Evolutionary conservation across 2,113 vertebrate genomes (phyloP).

Genomic region (Mirza zaza): DNA sequence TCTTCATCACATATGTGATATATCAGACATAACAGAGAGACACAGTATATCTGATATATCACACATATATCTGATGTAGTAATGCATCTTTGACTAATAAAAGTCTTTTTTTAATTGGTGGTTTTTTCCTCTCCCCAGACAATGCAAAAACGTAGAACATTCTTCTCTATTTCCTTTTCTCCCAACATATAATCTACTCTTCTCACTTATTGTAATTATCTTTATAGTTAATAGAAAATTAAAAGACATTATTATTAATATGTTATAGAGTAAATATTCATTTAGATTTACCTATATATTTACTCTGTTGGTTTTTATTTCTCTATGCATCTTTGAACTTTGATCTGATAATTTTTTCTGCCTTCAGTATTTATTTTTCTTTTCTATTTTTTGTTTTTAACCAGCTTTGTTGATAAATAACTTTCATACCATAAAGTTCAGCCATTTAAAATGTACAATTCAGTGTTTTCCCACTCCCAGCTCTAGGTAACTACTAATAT

Average conservation of each 20-base stretch:
- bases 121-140: neutral
- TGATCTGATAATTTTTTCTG: neutral
- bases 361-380: neutral
- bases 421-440: too few species aligned
- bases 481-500: too few species aligned
- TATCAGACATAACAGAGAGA: too few species aligned
- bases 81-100: neutral
- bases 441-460: too few species aligned
- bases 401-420: too few species aligned
- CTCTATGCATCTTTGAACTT: neutral
- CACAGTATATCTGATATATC: neutral
- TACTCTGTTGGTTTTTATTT: neutral
- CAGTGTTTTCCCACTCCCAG: too few species aligned
- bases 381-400: neutral
- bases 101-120: neutral
- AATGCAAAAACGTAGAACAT: neutral
- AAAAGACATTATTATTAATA: neutral
- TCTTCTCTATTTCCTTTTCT: neutral
- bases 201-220: neutral
- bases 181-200: neutral
- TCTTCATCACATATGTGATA: too few species aligned
- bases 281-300: neutral
- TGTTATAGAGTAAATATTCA: neutral
- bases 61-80: neutral
- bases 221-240: neutral